Evolutionary conservation across 2,113 vertebrate species (phyloP).

Genomic region (Burhinus oedicnemus): DNA sequence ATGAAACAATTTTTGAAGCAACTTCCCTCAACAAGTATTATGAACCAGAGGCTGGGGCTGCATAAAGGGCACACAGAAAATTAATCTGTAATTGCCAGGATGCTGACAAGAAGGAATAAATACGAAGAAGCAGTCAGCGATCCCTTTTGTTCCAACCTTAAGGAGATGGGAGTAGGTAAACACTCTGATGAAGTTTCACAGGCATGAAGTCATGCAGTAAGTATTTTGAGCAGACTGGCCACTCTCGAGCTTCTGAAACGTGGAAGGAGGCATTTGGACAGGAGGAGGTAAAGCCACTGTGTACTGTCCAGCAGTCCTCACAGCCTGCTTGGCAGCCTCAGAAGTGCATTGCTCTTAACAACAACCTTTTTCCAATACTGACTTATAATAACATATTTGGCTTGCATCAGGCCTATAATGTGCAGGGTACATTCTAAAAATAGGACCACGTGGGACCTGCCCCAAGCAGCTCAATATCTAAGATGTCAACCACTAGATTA

Average conservation of each 20-base stretch:
- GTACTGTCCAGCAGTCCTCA: neutral
- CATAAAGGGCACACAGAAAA: neutral
- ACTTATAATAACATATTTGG: slow-evolving; percentile 43
- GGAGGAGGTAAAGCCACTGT: neutral
- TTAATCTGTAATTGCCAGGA: neutral
- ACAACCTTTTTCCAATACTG: slow-evolving; percentile 49
- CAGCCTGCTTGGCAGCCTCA: slow-evolving; percentile 1
- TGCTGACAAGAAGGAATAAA: neutral
- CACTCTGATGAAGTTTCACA: neutral
- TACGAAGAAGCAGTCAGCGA: neutral
- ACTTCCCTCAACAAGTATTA: neutral
- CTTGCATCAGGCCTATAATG: neutral
- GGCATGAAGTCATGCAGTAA: neutral
- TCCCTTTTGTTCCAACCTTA: neutral
- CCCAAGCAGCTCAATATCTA: slow-evolving; percentile 18
- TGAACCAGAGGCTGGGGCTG: neutral
- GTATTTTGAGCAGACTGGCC: neutral
- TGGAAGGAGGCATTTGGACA: neutral
- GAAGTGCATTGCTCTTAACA: neutral
- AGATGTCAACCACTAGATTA: slow-evolving; percentile 53
- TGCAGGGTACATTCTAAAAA: slow-evolving; percentile 12
- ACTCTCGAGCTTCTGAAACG: neutral
- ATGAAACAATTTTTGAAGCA: neutral
- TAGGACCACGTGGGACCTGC: neutral
- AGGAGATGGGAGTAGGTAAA: neutral